Conservation (phyloP, 1,140 invertebrate species). For the Trichomalopsis sarcophagae region DNA sequence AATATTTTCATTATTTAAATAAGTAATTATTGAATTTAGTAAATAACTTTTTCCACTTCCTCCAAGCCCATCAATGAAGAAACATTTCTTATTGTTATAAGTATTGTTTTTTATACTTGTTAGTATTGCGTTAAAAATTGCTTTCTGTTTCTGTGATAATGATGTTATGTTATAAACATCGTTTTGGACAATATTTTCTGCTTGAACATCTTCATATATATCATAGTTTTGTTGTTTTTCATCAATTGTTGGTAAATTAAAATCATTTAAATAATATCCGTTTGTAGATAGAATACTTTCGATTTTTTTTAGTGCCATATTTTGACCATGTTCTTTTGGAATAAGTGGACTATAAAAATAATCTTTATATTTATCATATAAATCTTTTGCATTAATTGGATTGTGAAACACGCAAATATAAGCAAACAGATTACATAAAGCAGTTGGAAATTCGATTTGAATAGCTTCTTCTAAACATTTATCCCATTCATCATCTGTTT, state of each 20-base stretch:
- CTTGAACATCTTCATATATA: not conserved
- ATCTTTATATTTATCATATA: slow-evolving; percentile 16
- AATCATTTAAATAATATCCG: slow-evolving; percentile 6
- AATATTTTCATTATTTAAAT: no score
- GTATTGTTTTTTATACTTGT: not conserved
- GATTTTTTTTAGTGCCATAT: slow-evolving; percentile 8
- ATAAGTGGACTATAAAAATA: slow-evolving; percentile 5
- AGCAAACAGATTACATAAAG: slow-evolving; percentile 31
- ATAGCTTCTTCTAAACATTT: slow-evolving; percentile 28
- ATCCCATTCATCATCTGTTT: slow-evolving; percentile 27
- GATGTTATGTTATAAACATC: not conserved
- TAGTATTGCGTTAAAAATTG: slow-evolving; percentile 3
- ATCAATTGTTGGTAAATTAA: not conserved
- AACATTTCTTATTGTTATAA: slow-evolving; percentile 6
- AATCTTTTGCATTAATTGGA: slow-evolving; percentile 22
- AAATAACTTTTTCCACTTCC: no score
- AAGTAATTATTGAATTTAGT: no score
- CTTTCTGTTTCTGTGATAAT: not conserved
- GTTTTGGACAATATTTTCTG: not conserved
- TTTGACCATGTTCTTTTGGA: not conserved
- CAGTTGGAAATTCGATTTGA: slow-evolving; percentile 4
- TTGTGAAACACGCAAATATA: slow-evolving; percentile 1
- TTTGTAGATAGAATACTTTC: not conserved
- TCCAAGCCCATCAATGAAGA: slow-evolving; percentile 24
- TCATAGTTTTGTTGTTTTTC: not conserved